phyloP scores from a whole-genome alignment of 2,888 invertebrate genomes.

The Patella depressa region DNA sequence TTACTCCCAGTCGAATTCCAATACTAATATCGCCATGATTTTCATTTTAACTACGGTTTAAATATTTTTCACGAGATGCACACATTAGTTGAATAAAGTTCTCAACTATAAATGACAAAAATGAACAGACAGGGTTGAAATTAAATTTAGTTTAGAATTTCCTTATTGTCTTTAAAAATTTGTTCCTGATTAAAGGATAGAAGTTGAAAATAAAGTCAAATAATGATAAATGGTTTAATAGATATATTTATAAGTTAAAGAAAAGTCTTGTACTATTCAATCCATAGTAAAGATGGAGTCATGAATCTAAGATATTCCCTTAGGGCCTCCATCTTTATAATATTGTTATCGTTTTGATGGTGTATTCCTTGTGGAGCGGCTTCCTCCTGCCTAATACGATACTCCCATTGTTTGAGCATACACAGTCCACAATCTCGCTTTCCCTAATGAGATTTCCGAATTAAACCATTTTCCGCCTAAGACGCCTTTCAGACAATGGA shows the following conservation, averaged over 20 bases:
- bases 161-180: no score
- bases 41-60: no score
- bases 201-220: no score
- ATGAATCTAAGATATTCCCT: constrained; percentile 10
- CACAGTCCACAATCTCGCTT: constrained; percentile 29
- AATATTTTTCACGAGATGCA: no score
- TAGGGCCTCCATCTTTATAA: constrained; percentile 6
- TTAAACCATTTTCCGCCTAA: constrained; percentile 35
- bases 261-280: no score
- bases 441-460: constrained; percentile 49
- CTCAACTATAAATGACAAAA: no score
- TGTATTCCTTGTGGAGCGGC: not conserved
- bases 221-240: no score
- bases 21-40: not conserved
- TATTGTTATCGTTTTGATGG: constrained; percentile 13
- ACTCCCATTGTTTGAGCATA: constrained; percentile 39
- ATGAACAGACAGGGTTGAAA: no score
- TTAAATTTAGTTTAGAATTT: no score
- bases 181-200: no score
- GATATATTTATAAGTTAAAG: no score
- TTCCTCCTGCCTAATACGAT: constrained; percentile 33
- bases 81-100: no score
- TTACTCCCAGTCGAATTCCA: not conserved
- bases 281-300: not conserved
- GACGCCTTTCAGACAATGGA: constrained; percentile 36